Evolutionary conservation across 2,888 invertebrate genomes (phyloP).

Genomic region (Cantharis rufa): DNA sequence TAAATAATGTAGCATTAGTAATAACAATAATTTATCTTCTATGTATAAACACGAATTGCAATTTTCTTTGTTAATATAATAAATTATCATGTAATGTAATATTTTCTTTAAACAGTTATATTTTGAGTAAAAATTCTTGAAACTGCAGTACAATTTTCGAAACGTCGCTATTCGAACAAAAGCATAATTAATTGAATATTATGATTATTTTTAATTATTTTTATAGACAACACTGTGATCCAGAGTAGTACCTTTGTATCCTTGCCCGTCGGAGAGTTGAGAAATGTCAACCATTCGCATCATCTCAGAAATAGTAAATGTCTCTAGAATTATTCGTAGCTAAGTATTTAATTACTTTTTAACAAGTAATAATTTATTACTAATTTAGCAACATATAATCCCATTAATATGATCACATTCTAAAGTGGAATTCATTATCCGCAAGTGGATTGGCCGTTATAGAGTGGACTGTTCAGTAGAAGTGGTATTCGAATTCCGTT

Average conservation of each 20-base stretch:
- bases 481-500: neutral
- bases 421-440: constrained; percentile 14
- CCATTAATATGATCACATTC: constrained; percentile 6
- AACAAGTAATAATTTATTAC: neutral
- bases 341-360: neutral
- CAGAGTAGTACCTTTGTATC: neutral
- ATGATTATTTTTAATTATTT: neutral
- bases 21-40: neutral
- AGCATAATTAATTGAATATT: neutral
- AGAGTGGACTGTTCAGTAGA: constrained; percentile 1
- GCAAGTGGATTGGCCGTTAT: constrained; percentile 18
- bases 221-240: too few relatives aligned
- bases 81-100: too few relatives aligned
- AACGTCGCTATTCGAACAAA: neutral
- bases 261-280: neutral
- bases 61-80: neutral
- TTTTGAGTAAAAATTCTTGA: neutral
- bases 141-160: neutral
- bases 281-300: neutral
- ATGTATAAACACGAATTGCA: neutral
- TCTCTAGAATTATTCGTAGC: too few relatives aligned
- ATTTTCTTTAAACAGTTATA: too few relatives aligned
- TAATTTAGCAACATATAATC: neutral
- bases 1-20: neutral
- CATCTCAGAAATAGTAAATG: too few relatives aligned